Evolutionary conservation across 1,140 invertebrate species (phyloP).

Genomic region (Leptinotarsa undecemlineata): DNA sequence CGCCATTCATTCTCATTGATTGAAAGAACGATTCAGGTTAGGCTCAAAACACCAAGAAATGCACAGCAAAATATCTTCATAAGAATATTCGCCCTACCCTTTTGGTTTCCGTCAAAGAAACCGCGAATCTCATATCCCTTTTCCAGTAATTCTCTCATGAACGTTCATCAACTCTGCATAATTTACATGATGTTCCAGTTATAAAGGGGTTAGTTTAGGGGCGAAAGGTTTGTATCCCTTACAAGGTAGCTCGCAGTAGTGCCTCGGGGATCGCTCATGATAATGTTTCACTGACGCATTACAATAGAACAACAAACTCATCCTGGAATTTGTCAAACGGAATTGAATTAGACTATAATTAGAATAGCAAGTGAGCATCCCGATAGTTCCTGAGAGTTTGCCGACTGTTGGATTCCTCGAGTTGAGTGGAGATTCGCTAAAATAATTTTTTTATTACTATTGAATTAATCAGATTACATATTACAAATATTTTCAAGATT

Average conservation of each 20-base stretch:
- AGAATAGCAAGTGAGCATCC: not conserved
- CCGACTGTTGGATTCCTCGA: not conserved
- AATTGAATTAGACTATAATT: not conserved
- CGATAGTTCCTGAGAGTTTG: not conserved
- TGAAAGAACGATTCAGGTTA: too few species aligned
- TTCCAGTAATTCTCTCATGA: not conserved
- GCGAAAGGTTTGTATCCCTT: not conserved
- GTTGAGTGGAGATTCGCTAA: not conserved
- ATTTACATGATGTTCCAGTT: not conserved
- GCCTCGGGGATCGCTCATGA: not conserved
- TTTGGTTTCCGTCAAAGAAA: not conserved
- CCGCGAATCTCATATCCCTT: not conserved
- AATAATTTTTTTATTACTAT: too few species aligned
- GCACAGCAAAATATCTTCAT: too few species aligned
- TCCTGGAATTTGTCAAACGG: slow-evolving; percentile 4
- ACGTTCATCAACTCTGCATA: slow-evolving; percentile 2
- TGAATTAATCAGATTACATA: too few species aligned
- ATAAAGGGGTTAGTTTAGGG: not conserved
- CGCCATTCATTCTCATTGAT: too few species aligned
- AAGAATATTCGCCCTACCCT: not conserved
- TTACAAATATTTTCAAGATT: too few species aligned
- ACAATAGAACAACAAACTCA: slow-evolving; percentile 8
- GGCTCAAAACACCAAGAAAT: too few species aligned
- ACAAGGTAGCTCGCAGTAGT: not conserved
- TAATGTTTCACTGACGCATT: slow-evolving; percentile 5